A percentile compares a stretch with the other conserved stretches of the same genome.
Evolutionary conservation across 2,888 invertebrate species (phyloP).

Genomic region (Cheilosia vernalis): DNA sequence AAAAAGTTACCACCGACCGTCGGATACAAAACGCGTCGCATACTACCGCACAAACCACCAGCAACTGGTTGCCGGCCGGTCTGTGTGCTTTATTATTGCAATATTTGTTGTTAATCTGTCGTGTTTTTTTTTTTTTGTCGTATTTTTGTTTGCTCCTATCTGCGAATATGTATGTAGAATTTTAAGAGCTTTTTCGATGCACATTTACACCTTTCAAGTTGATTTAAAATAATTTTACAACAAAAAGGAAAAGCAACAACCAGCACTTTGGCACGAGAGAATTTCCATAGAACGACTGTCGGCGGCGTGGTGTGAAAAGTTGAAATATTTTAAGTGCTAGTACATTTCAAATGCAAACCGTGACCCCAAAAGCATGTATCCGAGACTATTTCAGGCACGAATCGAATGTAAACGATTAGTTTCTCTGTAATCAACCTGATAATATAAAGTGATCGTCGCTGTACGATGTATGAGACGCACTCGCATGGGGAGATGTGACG

Average conservation of each 20-base stretch:
- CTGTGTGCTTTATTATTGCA: slow-evolving; percentile 57
- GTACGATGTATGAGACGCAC: background rate
- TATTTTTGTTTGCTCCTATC: slow-evolving; percentile 26
- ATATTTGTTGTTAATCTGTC: slow-evolving; percentile 59
- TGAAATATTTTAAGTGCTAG: slow-evolving; percentile 63
- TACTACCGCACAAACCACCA: background rate
- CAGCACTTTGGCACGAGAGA: slow-evolving; percentile 12
- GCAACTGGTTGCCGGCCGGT: slow-evolving; percentile 59
- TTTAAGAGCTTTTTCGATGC: slow-evolving; percentile 67
- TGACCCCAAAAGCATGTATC: slow-evolving; percentile 63
- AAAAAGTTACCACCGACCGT: slow-evolving; percentile 46
- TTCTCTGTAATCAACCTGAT: slow-evolving; percentile 48
- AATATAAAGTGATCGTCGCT: slow-evolving; percentile 43
- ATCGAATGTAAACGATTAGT: slow-evolving; percentile 54
- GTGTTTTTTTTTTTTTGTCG: background rate
- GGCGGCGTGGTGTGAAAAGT: slow-evolving; percentile 49
- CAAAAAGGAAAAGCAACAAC: slow-evolving; percentile 11
- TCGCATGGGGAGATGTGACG: slow-evolving; percentile 8
- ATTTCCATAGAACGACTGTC: slow-evolving; percentile 19
- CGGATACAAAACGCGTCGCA: slow-evolving; percentile 2
- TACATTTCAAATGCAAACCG: slow-evolving; percentile 67
- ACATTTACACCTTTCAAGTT: slow-evolving; percentile 51
- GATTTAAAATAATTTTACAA: slow-evolving; percentile 9
- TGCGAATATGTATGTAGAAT: slow-evolving; percentile 31
- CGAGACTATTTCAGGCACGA: slow-evolving; percentile 26